Evolutionary conservation across 2,113 vertebrate genomes (phyloP), one percentile per base, ranked within the genome.

Genomic region (Hucho hucho): DNA sequence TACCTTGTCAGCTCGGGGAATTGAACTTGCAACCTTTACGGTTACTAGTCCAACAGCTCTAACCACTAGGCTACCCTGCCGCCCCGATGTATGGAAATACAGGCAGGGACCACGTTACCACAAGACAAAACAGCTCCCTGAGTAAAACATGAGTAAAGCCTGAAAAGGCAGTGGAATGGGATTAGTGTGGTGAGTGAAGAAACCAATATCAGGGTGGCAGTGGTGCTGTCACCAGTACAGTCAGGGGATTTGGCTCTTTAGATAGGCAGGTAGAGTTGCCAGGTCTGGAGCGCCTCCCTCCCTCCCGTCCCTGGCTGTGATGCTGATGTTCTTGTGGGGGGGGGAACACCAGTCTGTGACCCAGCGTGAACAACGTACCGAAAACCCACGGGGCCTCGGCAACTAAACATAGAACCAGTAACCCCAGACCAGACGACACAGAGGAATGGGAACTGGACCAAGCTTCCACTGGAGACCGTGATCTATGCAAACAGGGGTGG

Each of bases 321-420:
- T 25, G 24, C 78, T 29, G 49, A 68, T 32, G 56, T 64, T 74
- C 65, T 64, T 69, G 64, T 59, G 11, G 69, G 66, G 72, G 28
- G 28, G 26, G 26, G 0, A 58, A 28, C 71, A 53, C 61, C 43
- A 74, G 73, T 24, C 49, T 83, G 59, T 78, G 80, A 90, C 81
- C 84, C 61, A 64, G 6, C 29, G 59, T 29, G 75, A 79, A 76
- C 72, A 70, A 71, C 9, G 1, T 7, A 32, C 69, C 26, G n/a
- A 70, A 46, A 69, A 70, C 83, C 79, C 91, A 80, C 73, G 26
- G 64, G 78, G 69, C 76, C 83, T 69, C 77, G 29, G 82, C 77
- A 29, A 81, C 92, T 91, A 90, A 92, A 92, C 88, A 80, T 90
- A 91, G 89, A 78, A 61, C 20, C 18, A 61, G 18, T 69, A 86